Evolutionary conservation across 2,888 invertebrate species (phyloP), one percentile per base, ranked within the genome.

Genomic region (Sesamia inferens): DNA sequence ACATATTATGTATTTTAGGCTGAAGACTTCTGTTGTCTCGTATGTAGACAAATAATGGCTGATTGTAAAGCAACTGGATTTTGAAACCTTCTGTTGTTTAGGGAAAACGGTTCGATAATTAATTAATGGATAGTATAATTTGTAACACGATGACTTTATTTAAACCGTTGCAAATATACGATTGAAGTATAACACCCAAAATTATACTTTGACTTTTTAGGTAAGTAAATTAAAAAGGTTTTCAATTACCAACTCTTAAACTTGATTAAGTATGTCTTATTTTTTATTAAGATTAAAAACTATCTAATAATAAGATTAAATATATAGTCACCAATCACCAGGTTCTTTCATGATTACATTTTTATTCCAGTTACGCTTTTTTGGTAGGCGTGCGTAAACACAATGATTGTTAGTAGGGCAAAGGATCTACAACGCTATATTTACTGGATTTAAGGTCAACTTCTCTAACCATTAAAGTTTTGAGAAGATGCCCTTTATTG

Each of bases 311-410:
- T 14, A 39, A 54, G 8, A 39, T 22, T 22, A 51, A 39, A 19
- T 10, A 47, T 39, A 59, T 76, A 74, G n/a, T 68, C 44, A 47
- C 10, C 59, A 78, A 58, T 80, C 70, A 79, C 51, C 65, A 54
- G 47, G 22, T 76, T 76, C 42, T 58, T 68, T 66, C 16, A 71
- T 76, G 42, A 22, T 55, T 59, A 14, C 16, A 11, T 51, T 61
- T 58, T 58, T 78, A 62, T 24, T 42, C 55, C 13, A 62, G 55
- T 19, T 47, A 16, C 16, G 11, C 16, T 55, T 68, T 64, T 31
- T 5, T 24, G 19, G 57, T n/a, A 57, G 64, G n/a, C 39, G 19
- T 61, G 24, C 61, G 59, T 11, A 78, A 72, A 51, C 44, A 67
- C 48, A 57, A 59, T 68, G 19, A 44, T 62, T 65, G 44, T 54